Conservation (phyloP, 2,113 vertebrate genomes). For the Asarcornis scutulata region DNA sequence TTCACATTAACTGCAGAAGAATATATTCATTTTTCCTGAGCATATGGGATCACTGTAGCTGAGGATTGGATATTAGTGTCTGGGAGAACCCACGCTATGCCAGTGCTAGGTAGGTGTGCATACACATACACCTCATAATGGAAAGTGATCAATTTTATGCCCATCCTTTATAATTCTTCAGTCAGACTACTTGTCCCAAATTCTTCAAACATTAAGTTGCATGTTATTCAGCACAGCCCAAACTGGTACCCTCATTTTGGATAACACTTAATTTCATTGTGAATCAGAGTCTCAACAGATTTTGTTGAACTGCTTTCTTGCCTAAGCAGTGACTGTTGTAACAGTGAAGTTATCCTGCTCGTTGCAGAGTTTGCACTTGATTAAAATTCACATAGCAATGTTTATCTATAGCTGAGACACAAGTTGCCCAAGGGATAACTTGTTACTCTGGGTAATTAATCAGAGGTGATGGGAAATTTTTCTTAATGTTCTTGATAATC, state of each 20-base stretch:
- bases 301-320: neutral
- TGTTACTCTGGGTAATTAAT: slow-evolving; percentile 49
- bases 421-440: slow-evolving; percentile 14
- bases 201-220: neutral
- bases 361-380: neutral
- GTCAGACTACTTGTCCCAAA: neutral
- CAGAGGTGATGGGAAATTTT: slow-evolving; percentile 64
- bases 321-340: neutral
- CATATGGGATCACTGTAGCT: neutral
- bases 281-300: neutral
- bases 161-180: neutral
- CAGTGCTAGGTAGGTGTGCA: neutral
- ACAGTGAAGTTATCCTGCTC: neutral
- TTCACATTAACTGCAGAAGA: neutral
- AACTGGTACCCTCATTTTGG: neutral
- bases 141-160: neutral
- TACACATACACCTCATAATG: neutral
- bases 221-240: neutral
- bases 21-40: neutral
- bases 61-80: neutral
- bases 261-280: neutral
- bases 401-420: slow-evolving; percentile 19
- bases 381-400: slow-evolving; percentile 1
- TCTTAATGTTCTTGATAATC: slow-evolving; percentile 45
- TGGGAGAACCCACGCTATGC: neutral